Evolutionary conservation across 2,113 vertebrate genomes (phyloP), one percentile per base, ranked within the genome.

Genomic region (Garra rufa): DNA sequence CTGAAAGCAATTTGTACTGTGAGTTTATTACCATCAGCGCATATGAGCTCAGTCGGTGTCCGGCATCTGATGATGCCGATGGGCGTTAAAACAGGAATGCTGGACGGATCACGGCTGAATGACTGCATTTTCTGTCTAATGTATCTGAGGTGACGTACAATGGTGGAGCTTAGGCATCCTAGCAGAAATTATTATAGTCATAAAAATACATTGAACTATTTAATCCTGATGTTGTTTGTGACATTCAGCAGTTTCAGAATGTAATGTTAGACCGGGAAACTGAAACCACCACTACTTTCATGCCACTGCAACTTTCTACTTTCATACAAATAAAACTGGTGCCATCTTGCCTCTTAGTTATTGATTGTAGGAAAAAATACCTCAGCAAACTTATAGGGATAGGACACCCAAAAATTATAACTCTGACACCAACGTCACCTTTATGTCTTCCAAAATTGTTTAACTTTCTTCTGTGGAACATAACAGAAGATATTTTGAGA

Each of bases 141-240:
- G 59, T 14, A 65, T 81, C 41, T 2, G 43, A 81, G 26, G 59
- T 67, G 61, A 81, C 52, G 11, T 77, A 13, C 30, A 34, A 15
- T 57, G 48, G n/a, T 19, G 15, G 8, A n/a, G 43, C 59, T 48
- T 65, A 81, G 61, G 43, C 61, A 81, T 50, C 46, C 48, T 70
- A 44, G 55, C 75, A 67, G 43, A 83, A 86, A 52, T 83, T 24
- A 84, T 87, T 87, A 87, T 38, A 59, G 76, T 65, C 7, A 3
- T 52, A 67, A 67, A 79, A 81, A 70, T 52, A 34, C 7, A 38
- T n/a, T 67, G 7, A 38, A 30, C 30, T 17, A 30, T 28, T 9
- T 8, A 30, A 19, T 46, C 9, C 7, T 34, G 15, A 19, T 17
- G 28, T 65, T 67, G 63, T 3, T 34, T 13, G 8, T 9, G 6